Conservation (phyloP, 1,140 invertebrate genomes). For the Lepidurus apus region DNA sequence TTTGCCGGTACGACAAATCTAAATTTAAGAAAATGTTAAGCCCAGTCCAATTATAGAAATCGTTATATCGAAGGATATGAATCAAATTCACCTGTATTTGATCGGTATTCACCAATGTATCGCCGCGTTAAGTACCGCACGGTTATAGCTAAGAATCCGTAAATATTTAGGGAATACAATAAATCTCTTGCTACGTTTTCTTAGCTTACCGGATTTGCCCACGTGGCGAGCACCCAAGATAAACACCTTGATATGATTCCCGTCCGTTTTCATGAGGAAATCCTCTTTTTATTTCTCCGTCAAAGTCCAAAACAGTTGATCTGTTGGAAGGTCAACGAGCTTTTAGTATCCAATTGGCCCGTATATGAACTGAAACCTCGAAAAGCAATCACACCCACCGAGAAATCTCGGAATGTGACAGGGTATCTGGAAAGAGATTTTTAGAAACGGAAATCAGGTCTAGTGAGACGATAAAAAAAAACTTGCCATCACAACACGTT, state of each 20-base stretch:
- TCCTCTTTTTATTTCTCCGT: background rate
- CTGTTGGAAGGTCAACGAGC: background rate
- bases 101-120: slow-evolving; percentile 74
- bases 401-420: background rate
- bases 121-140: slow-evolving; percentile 68
- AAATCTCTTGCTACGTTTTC: slow-evolving; percentile 26
- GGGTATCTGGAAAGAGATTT: no score
- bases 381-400: no score
- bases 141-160: slow-evolving; percentile 60
- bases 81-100: slow-evolving; percentile 64
- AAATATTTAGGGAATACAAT: slow-evolving; percentile 29
- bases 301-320: background rate
- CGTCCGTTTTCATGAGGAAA: slow-evolving; percentile 14
- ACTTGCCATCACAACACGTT: no score
- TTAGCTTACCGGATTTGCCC: slow-evolving; percentile 63
- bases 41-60: no score
- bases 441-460: no score
- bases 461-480: no score
- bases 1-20: slow-evolving; percentile 71
- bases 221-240: slow-evolving; percentile 63
- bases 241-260: slow-evolving; percentile 29
- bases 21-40: slow-evolving; percentile 32
- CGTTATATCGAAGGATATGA: slow-evolving; percentile 43
- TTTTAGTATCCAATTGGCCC: background rate
- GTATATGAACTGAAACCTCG: background rate